A percentile compares a stretch with the other conserved stretches of the same genome.
Conservation (phyloP, 2,888 invertebrate species). For the Trimorus sp. region DNA sequence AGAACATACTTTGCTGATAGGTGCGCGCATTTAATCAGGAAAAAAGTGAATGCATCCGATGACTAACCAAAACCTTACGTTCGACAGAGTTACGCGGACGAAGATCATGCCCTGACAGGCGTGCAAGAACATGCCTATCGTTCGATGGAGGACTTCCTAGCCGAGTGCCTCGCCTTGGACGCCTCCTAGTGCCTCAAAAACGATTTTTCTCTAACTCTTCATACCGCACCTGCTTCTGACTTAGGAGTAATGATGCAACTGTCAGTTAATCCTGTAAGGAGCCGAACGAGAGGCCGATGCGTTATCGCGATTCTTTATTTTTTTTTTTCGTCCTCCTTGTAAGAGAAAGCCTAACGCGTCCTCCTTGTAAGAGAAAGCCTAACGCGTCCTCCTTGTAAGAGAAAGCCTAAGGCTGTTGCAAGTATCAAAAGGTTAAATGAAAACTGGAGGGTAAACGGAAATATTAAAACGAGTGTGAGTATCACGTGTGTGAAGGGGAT, state of each 20-base stretch:
- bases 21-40: no score
- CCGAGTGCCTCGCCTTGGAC: conserved; percentile 94
- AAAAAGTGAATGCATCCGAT: no score
- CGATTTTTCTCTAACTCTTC: conserved; percentile 75
- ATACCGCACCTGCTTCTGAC: conserved; percentile 73
- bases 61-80: conserved; percentile 58
- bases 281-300: conserved; percentile 43
- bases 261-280: conserved; percentile 52
- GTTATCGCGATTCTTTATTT: conserved; percentile 34
- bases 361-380: conserved; percentile 55
- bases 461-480: conserved; percentile 23
- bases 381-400: no score
- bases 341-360: conserved; percentile 49
- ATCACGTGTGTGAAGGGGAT: conserved; percentile 16
- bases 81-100: conserved; percentile 94
- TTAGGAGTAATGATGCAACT: conserved; percentile 57
- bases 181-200: conserved; percentile 83
- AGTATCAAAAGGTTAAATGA: conserved; percentile 52
- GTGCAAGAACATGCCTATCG: conserved; percentile 95
- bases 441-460: conserved; percentile 26
- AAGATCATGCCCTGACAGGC: conserved; percentile 92
- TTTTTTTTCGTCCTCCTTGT: conserved; percentile 47
- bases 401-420: conserved; percentile 62
- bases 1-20: no score
- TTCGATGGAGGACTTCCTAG: conserved; percentile 96